Evolutionary conservation across 2,888 invertebrate species (phyloP), one percentile per base, ranked within the genome.

Genomic region (Adelphocoris suturalis): DNA sequence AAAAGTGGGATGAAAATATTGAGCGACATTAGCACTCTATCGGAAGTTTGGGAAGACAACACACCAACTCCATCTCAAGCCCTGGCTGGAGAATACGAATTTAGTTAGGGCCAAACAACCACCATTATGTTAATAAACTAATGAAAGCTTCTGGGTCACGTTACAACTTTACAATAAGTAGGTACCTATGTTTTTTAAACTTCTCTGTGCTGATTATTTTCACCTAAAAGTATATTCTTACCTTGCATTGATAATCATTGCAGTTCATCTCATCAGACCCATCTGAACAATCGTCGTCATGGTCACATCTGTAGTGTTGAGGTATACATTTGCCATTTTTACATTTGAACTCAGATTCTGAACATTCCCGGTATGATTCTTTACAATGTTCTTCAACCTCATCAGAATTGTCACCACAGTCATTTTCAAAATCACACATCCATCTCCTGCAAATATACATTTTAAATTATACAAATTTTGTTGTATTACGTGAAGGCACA

Each of bases 241-340:
- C 94, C 93, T 97, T 97, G 94, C 98, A 98, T 92, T 96, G 95
- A 94, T 96, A 97, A 4, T 96, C 96, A 84, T 96, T 96, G 92
- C 98, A 98, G 87, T 96, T 96, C 90, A 96, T 94, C 93, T 98
- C 98, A 93, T 99, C 99, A 3, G 97, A 96, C 92, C 97, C 97
- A 93, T 99, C 99, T 0, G 98, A 98, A 92, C 99, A 99, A 93
- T 99, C 99, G 93, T 99, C 98, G 93, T 99, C 98, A 93, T 97
- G 97, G 93, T 99, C 99, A 93, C 99, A 99, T 68, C 97, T 95
- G 98, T 98, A 98, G 91, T 98, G 95, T 0, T 96, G 96, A 0
- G 98, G 98, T 86, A 99, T 97, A 93, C 98, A 98, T 93, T 97
- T 97, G 61, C 97, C 97, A 92, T 98, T 98, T 80, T 94, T 95